Percentiles rank a stretch among this genome's conserved stretches.
phyloP scores from a whole-genome alignment of 2,113 vertebrate genomes.

The Paracyprichromis sp. region DNA sequence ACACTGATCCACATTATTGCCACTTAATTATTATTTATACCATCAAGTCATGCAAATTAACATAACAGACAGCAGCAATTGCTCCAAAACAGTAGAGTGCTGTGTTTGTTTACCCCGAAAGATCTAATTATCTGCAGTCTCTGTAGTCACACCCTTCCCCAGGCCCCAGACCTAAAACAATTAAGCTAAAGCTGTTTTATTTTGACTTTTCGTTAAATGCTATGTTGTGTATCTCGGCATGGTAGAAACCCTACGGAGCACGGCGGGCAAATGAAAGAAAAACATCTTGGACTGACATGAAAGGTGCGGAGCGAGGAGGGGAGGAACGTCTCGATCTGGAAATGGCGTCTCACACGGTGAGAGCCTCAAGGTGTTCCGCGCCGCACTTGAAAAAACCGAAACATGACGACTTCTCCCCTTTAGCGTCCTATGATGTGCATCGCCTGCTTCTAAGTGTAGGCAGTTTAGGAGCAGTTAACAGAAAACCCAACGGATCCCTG shows the following conservation, averaged over 20 bases:
- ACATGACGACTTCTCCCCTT: conserved; percentile 14
- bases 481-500: conserved; percentile 6
- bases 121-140: conserved; percentile 39
- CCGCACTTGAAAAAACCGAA: conserved; percentile 26
- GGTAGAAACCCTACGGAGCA: background rate
- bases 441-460: conserved; percentile 6
- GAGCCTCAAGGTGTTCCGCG: conserved; percentile 34
- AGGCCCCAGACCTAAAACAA: background rate
- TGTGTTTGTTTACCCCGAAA: conserved; percentile 46
- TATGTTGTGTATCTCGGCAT: background rate
- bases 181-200: conserved; percentile 4
- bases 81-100: conserved; percentile 10
- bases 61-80: background rate
- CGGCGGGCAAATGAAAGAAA: conserved; percentile 4
- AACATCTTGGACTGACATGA: conserved; percentile 27
- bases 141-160: background rate
- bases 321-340: conserved; percentile 9
- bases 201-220: background rate
- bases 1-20: conserved; percentile 1
- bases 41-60: conserved; percentile 20
- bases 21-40: conserved; percentile 44
- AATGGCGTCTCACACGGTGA: background rate
- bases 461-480: conserved; percentile 26
- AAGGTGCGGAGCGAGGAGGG: background rate
- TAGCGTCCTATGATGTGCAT: conserved; percentile 35